phyloP scores from a whole-genome alignment of 1,140 invertebrate species.

The Anagrus nilaparvatae region DNA sequence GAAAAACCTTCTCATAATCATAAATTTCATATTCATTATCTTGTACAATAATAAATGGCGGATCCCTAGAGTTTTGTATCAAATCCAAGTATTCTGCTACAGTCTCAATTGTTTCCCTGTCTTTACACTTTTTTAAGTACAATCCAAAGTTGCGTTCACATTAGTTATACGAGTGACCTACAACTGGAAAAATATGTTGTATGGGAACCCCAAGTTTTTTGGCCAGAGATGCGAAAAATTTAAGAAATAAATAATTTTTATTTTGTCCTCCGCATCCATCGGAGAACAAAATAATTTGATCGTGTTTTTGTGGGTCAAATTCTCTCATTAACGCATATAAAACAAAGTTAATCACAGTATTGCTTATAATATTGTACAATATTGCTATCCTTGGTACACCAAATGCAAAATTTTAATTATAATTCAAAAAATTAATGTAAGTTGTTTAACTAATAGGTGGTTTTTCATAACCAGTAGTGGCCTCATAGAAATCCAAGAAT shows the following conservation, averaged over 20 bases:
- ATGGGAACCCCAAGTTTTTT: background rate
- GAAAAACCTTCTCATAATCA: background rate
- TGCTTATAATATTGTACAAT: background rate
- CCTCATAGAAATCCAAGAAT: too few species aligned
- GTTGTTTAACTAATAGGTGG: too few species aligned
- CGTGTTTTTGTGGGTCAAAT: background rate
- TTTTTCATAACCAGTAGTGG: too few species aligned
- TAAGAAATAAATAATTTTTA: background rate
- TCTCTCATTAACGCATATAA: background rate
- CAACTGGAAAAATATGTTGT: background rate
- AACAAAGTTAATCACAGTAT: background rate
- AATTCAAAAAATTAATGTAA: background rate
- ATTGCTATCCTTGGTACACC: background rate
- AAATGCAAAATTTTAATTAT: background rate
- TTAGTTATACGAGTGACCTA: background rate
- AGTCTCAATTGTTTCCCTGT: background rate
- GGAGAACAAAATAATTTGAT: background rate
- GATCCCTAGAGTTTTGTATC: background rate
- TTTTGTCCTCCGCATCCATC: background rate
- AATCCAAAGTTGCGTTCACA: slow-evolving; percentile 1
- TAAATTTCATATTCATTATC: background rate
- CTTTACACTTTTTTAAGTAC: background rate
- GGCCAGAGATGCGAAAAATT: background rate
- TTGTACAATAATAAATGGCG: background rate
- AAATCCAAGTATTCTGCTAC: background rate